Evolutionary conservation across 37 sponge, comb jelly and placozoan genomes (phyloP), one percentile per base, ranked within the genome.

Genomic region (Tethya wilhelma): DNA sequence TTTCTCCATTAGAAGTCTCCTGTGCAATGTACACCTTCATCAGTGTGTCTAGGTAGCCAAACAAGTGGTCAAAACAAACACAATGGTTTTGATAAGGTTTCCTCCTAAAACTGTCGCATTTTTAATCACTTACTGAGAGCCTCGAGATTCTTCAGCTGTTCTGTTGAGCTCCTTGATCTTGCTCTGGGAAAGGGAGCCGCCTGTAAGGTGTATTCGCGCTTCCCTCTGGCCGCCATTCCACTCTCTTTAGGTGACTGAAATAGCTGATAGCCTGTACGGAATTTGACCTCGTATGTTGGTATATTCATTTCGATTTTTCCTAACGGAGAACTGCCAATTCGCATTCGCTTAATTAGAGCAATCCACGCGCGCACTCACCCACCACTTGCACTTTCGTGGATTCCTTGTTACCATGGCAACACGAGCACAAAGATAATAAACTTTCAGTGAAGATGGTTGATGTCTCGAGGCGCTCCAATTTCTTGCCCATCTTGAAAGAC

Each of bases 1-100:
- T 9, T 4, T 85, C 84, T 59, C 85, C 85, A 70, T 56, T 85
- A 2, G 62, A 26, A 2, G 45, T 30, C 44, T 69, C 68, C 0
- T 74, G 56, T 3, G 76, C 77, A 31, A 85, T 69, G 36, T 56
- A 39, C 38, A 85, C 39, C 38, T 84, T 84, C 55, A 84, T 38
- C 68, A 28, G 55, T 20, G 44, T 11, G 26, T 49, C 73, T 72
- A 30, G 49, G 45, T 69, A 19, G 8, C 39, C 14, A 4, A 29
- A 6, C 31, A 7, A 67, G 62, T n/a, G n/a, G n/a, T n/a, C n/a
- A n/a, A n/a, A n/a, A n/a, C n/a, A n/a, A n/a, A n/a, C n/a, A n/a
- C n/a, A n/a, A n/a, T n/a, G n/a, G n/a, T n/a, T n/a, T n/a, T n/a
- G n/a, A n/a, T n/a, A n/a, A n/a, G n/a, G n/a, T n/a, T n/a, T n/a